These are phyloP conservation scores for Cryptosula pallasiana DNA, from an alignment of 2,888 invertebrate species.

Conservation along the genomic window DNA sequence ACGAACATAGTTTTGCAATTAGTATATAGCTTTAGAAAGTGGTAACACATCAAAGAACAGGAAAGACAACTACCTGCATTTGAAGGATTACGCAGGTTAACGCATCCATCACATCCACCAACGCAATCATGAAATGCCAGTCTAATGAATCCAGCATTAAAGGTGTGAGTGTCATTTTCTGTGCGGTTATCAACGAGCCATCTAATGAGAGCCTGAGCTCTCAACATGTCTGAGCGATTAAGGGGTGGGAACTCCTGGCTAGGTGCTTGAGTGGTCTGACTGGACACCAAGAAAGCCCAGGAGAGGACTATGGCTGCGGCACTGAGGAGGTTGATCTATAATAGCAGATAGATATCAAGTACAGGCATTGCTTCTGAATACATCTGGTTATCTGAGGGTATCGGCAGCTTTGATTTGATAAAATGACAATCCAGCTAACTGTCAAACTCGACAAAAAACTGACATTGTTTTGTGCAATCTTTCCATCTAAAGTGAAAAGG, in stretches of 20 bases:
- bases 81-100: conserved; percentile 1
- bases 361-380: too few relatives aligned
- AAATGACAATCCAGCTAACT: too few relatives aligned
- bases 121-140: conserved; percentile 21
- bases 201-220: neutral
- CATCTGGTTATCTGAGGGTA: too few relatives aligned
- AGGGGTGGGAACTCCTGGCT: neutral
- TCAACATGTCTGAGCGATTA: neutral
- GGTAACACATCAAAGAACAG: too few relatives aligned
- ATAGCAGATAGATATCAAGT: too few relatives aligned
- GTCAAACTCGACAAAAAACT: too few relatives aligned
- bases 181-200: conserved; percentile 18
- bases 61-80: conserved; percentile 22
- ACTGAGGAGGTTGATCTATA: too few relatives aligned
- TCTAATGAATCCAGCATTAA: conserved; percentile 19
- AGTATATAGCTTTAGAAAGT: too few relatives aligned
- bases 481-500: too few relatives aligned
- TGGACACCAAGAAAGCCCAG: neutral
- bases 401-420: too few relatives aligned
- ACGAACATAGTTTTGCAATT: too few relatives aligned
- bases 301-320: neutral
- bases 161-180: neutral
- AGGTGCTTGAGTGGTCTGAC: neutral
- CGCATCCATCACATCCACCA: conserved; percentile 13
- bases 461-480: too few relatives aligned